phyloP scores from a whole-genome alignment of 2,797 vertebrate genomes.

The Leucoraja ocellata region DNA sequence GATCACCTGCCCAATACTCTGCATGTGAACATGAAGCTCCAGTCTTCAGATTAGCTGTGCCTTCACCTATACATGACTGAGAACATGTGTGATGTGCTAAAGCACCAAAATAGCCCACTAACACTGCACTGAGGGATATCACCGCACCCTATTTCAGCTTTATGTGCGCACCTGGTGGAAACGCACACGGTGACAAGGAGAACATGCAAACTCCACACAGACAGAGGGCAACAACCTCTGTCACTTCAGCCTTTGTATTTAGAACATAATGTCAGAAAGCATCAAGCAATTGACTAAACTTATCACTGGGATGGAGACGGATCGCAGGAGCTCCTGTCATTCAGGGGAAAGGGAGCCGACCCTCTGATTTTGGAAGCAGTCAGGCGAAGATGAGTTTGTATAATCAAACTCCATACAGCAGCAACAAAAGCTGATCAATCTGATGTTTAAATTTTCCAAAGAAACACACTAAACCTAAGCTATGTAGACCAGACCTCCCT shows the following conservation, averaged over 20 bases:
- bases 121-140: neutral
- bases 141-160: neutral
- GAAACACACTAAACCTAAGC: neutral
- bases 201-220: no score
- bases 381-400: neutral
- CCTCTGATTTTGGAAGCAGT: neutral
- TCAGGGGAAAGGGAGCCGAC: neutral
- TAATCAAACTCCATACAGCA: neutral
- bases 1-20: neutral
- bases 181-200: no score
- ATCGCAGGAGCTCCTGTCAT: neutral
- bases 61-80: neutral
- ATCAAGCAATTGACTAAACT: neutral
- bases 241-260: neutral
- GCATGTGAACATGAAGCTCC: neutral
- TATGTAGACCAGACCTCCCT: neutral
- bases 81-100: neutral
- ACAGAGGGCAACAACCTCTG: neutral
- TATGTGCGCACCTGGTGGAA: neutral
- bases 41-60: neutral
- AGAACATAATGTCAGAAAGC: neutral
- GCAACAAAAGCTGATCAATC: neutral
- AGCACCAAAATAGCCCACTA: neutral
- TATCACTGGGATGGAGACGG: neutral
- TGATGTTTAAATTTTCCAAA: neutral